These are phyloP conservation scores for Pterocles gutturalis DNA, from an alignment of 2,113 vertebrate genomes.

Conservation along the genomic window DNA sequence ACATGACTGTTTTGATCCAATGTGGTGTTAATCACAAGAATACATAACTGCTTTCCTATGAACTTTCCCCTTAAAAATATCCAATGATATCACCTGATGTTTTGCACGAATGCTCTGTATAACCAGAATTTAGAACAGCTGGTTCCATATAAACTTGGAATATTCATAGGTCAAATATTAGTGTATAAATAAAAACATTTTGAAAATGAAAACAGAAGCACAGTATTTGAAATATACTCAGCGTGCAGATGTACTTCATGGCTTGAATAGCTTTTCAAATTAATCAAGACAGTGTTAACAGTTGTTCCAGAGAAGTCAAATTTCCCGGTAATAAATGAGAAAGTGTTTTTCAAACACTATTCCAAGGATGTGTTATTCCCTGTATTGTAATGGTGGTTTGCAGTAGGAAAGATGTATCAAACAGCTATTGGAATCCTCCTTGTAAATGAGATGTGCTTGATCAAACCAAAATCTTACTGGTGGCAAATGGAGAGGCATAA, in stretches of 20 bases:
- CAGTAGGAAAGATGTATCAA: background rate
- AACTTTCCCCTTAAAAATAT: conserved; percentile 68
- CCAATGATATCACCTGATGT: conserved; percentile 60
- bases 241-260: conserved; percentile 37
- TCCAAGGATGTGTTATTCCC: background rate
- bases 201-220: conserved; percentile 58
- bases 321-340: conserved; percentile 13
- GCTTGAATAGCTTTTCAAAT: conserved; percentile 63
- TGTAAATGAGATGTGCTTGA: background rate
- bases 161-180: conserved; percentile 64
- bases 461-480: background rate
- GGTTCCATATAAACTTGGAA: conserved; percentile 57
- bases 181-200: conserved; percentile 64
- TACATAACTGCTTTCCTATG: conserved; percentile 64
- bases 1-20: conserved; percentile 70
- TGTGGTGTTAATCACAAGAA: conserved; percentile 64
- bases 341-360: conserved; percentile 6
- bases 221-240: conserved; percentile 52
- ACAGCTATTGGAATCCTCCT: background rate
- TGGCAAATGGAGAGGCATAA: background rate
- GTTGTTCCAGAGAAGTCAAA: conserved; percentile 30
- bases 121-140: conserved; percentile 58
- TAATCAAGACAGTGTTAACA: conserved; percentile 32
- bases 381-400: background rate
- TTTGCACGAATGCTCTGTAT: conserved; percentile 21